Evolutionary conservation across 2,797 vertebrate genomes (phyloP), one percentile per base, ranked within the genome.

Genomic region (Phyllotis vaccarum): DNA sequence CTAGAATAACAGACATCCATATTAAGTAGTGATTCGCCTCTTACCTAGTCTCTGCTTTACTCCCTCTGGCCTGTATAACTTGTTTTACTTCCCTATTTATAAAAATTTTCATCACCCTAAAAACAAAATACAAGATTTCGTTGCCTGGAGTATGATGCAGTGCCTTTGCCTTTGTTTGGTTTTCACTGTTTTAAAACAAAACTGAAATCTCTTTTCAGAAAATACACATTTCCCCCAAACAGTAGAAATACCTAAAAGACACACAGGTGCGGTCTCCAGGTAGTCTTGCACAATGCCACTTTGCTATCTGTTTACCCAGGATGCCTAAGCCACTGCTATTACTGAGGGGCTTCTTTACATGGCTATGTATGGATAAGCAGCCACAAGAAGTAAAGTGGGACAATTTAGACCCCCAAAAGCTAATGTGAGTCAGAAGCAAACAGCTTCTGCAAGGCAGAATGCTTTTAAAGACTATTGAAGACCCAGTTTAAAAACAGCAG

Each of bases 141-240:
- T 11, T 58, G 66, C 56, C 54, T 91, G 3, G 1, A 78, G 74
- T 56, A 66, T 74, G 89, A 14, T 37, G 8, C 27, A 24, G 34
- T 14, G 13, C 29, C 60, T 64, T 66, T 22, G 7, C n/a, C 64
- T 75, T 49, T 5, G 9, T 80, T 64, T 40, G 12, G 14, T 80
- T 64, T 40, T 90, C 34, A 29, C 6, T 94, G 54, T 93, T 70
- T 92, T 87, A 90, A 90, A 95, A 89, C 58, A 87, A 95, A 96
- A 81, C 70, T 81, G 27, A 74, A 92, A 80, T 19, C 60, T 95
- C 60, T 90, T 89, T 74, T 81, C 66, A 82, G 64, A 85, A 92
- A 79, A 58, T 6, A 56, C 64, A 85, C 12, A 62, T 22, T 2
- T 81, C 40, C 58, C 40, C 29, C 0, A 68, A 85, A 54, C 52